Conservation (phyloP, 2,113 vertebrate species). For the Bucco capensis region DNA sequence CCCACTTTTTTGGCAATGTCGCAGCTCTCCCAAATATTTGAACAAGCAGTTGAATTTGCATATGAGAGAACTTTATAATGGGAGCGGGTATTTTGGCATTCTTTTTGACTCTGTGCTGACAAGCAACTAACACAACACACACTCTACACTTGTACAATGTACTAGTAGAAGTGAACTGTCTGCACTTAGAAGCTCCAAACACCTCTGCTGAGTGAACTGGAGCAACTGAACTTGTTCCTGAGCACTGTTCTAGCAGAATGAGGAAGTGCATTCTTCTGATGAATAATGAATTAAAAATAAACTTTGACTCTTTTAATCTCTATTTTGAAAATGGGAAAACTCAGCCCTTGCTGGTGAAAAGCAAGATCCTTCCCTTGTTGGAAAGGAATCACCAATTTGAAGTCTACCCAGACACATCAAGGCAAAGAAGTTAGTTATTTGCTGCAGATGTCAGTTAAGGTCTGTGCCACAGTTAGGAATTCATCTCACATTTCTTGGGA, state of each 20-base stretch:
- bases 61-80: not conserved
- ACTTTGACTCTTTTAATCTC: not conserved
- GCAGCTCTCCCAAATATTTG: conserved; percentile 8
- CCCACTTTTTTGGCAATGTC: not conserved
- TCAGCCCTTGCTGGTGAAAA: not conserved
- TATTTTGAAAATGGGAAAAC: not conserved
- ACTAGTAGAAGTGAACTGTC: not conserved
- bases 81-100: not conserved
- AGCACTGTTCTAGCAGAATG: not conserved
- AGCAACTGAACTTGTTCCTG: not conserved
- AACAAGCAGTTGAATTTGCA: not conserved
- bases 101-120: not conserved
- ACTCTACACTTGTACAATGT: not conserved
- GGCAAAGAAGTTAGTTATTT: not conserved
- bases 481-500: not conserved
- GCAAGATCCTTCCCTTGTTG: not conserved
- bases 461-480: not conserved
- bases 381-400: not conserved
- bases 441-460: not conserved
- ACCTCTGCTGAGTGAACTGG: not conserved
- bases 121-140: not conserved
- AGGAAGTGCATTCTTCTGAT: not conserved
- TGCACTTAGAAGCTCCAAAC: not conserved
- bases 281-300: not conserved
- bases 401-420: fast-evolving